These are phyloP conservation scores for Dendrolimus punctatus DNA, from an alignment of 1,140 invertebrate genomes.

Conservation along the genomic window DNA sequence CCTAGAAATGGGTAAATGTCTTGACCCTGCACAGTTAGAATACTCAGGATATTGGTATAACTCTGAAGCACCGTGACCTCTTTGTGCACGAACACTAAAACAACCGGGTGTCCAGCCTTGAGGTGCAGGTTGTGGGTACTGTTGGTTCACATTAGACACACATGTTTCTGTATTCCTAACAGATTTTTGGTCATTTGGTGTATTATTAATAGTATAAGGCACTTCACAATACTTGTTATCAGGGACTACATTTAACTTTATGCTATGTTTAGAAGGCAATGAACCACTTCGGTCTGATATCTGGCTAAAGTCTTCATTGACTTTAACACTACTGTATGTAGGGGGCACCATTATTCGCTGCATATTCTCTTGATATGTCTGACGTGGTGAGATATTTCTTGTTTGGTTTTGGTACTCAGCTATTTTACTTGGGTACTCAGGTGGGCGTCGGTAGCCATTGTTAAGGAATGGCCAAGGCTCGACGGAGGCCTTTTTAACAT, in stretches of 20 bases:
- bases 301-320: slow-evolving; percentile 36
- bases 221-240: slow-evolving; percentile 64
- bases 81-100: slow-evolving; percentile 36
- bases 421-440: slow-evolving; percentile 48
- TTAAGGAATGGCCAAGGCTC: slow-evolving; percentile 46
- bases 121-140: slow-evolving; percentile 26
- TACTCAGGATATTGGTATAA: slow-evolving; percentile 54
- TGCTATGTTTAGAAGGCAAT: slow-evolving; percentile 30
- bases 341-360: slow-evolving; percentile 62
- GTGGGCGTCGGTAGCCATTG: slow-evolving; percentile 34
- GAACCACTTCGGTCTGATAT: slow-evolving; percentile 19
- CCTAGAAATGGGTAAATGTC: slow-evolving; percentile 36
- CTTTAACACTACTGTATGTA: slow-evolving; percentile 42
- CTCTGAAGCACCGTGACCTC: slow-evolving; percentile 45
- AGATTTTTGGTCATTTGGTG: slow-evolving; percentile 50
- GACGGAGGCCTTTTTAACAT: slow-evolving; percentile 39
- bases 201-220: slow-evolving; percentile 57
- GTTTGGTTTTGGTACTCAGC: slow-evolving; percentile 42
- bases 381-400: slow-evolving; percentile 67
- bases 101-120: slow-evolving; percentile 38
- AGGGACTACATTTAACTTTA: slow-evolving; percentile 37
- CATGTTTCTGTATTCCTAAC: slow-evolving; percentile 41
- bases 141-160: slow-evolving; percentile 39
- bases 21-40: slow-evolving; percentile 35
- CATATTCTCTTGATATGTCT: slow-evolving; percentile 71